Conservation (phyloP, 2,888 invertebrate genomes). For the Strigamia crassipes region DNA sequence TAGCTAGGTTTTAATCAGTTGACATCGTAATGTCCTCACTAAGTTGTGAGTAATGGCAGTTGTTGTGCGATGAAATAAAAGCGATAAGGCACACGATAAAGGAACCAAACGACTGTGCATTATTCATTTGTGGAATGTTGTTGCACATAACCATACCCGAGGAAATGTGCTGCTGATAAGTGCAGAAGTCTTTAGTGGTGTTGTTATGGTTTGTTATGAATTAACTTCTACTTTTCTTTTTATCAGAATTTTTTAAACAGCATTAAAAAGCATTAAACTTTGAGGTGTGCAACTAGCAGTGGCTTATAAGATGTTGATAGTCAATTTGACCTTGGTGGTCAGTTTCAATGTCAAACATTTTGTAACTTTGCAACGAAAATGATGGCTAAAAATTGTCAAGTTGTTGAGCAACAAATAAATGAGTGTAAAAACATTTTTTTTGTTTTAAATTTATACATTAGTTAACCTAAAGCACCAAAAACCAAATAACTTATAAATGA, state of each 20-base stretch:
- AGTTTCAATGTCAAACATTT: too few species aligned
- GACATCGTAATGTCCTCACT: not conserved
- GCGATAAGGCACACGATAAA: not conserved
- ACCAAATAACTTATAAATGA: too few species aligned
- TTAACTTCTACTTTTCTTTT: not conserved
- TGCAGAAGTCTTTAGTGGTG: conserved; percentile 18
- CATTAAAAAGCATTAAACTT: too few species aligned
- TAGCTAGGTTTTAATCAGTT: not conserved
- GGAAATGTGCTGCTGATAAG: conserved; percentile 29
- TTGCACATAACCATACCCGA: conserved; percentile 22
- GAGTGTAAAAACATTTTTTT: too few species aligned
- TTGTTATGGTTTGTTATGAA: conserved; percentile 4
- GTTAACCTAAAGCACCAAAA: too few species aligned
- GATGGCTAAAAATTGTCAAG: too few species aligned
- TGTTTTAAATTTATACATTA: too few species aligned
- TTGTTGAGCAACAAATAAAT: too few species aligned
- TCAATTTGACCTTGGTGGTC: too few species aligned
- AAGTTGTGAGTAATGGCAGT: conserved; percentile 10
- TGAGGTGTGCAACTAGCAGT: too few species aligned
- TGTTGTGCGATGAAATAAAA: conserved; percentile 10
- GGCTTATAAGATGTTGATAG: too few species aligned
- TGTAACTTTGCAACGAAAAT: too few species aligned
- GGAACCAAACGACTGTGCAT: conserved; percentile 15
- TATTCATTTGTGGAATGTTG: conserved; percentile 37
- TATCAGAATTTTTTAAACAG: not conserved